Conservation (phyloP, 2,888 invertebrate species). For the Parasteatoda lunata region DNA sequence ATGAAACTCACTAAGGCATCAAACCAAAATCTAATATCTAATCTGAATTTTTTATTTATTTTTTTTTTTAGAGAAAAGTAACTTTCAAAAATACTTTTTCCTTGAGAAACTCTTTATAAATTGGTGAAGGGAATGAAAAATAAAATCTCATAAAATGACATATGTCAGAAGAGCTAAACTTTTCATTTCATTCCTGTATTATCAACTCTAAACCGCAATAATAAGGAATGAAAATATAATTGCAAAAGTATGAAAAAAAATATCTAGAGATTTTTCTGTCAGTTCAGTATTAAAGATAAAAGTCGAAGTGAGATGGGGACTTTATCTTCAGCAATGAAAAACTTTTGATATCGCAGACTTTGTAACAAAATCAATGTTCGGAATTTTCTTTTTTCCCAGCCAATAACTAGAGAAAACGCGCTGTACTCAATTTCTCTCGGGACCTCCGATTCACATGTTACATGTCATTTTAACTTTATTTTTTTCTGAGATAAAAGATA, state of each 20-base stretch:
- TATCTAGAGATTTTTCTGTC: constrained; percentile 50
- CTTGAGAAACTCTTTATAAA: too few species aligned
- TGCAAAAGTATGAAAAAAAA: constrained; percentile 5
- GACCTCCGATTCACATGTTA: constrained; percentile 50
- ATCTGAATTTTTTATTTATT: too few species aligned
- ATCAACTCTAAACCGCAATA: constrained; percentile 1
- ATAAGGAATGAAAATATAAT: constrained; percentile 24
- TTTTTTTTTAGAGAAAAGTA: too few species aligned
- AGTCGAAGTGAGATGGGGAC: constrained; percentile 32
- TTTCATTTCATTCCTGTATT: constrained; percentile 42
- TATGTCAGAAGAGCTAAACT: constrained; percentile 43
- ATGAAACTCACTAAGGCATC: too few species aligned
- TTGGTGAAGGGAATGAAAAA: too few species aligned
- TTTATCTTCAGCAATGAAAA: constrained; percentile 48
- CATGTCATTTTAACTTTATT: constrained; percentile 53
- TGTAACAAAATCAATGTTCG: constrained; percentile 41
- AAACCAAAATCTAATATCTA: too few species aligned
- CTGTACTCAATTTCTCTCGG: constrained; percentile 38
- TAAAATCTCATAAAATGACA: constrained; percentile 21
- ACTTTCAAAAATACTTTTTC: too few species aligned
- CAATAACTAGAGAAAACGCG: constrained; percentile 57
- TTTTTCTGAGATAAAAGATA: background rate
- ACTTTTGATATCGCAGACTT: constrained; percentile 47
- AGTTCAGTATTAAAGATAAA: constrained; percentile 42
- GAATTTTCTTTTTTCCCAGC: constrained; percentile 20